Base-by-base conservation (phyloP, 2,888 invertebrate species). In the Tuberolachnus salignus region DNA sequence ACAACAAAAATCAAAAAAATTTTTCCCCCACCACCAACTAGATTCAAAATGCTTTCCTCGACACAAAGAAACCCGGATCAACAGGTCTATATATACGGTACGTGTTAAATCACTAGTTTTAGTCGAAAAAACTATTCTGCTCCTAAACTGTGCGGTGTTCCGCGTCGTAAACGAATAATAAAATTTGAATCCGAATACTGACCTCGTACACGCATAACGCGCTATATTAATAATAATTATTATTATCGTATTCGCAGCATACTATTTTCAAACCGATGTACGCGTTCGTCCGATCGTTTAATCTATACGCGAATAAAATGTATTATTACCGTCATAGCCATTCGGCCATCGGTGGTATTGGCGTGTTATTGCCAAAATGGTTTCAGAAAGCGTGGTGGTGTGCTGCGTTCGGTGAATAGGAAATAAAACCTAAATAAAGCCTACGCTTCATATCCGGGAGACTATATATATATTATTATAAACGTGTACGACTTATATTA, bases 371-470 rank as follows among this genome's bases (percentile, higher is more conserved):
- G 67, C 49, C 75, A 57, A 75, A 67, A 75, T 57, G 8, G 6
- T 51, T 51, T 23, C 19, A n/a, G 13, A 74, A 44, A 53, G 59
- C 59, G 71, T 49, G 46, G 34, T 49, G 46, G n/a, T n/a, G n/a
- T n/a, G n/a, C n/a, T 26, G 21, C 26, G 67, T 67, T 67, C 34
- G n/a, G 59, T 34, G 26, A 72, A 49, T 44, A 57, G 51, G 44
- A 46, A 57, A 71, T 34, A 72, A 61, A 66, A 66, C 55, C 74
- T 63, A 75, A 55, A 66, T 64, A 44, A 75, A 66, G 74, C 74
- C 74, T 75, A 67, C 75, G 57, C 57, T 14, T 3, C 49, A 67
- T 75, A 59, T 67, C 75, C 67, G 75, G 67, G 57, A 46, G 46
- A 75, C 46, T 67, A 23, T 23, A 34, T n/a, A 34, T 34, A 6